These are phyloP conservation scores for Apocrypta bakeri DNA, from an alignment of 1,140 invertebrate species.

Conservation along the genomic window DNA sequence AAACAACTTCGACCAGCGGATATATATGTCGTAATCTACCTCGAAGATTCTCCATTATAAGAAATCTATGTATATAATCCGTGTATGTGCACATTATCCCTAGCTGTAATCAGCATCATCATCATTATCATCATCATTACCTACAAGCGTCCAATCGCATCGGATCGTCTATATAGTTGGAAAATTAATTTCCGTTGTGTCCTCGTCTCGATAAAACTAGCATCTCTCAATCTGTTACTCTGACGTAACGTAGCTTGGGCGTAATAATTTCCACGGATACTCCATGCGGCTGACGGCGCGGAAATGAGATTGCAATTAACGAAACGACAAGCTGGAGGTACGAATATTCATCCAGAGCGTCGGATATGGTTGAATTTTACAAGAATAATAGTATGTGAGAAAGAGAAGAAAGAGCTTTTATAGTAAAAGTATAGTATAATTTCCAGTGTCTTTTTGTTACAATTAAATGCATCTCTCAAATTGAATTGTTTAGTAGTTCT, in stretches of 20 bases:
- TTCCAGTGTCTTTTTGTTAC: no score
- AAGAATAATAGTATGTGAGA: no score
- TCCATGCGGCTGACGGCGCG: neutral
- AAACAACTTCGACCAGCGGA: neutral
- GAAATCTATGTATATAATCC: neutral
- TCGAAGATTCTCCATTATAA: neutral
- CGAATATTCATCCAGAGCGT: neutral
- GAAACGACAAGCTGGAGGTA: neutral
- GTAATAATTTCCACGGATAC: slow-evolving; percentile 17
- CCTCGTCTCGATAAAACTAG: slow-evolving; percentile 1
- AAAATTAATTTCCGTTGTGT: slow-evolving; percentile 32
- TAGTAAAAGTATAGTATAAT: no score
- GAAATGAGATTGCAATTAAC: slow-evolving; percentile 32
- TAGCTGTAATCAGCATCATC: neutral
- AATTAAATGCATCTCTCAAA: no score
- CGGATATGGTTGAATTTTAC: neutral
- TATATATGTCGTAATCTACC: neutral
- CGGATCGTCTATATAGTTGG: neutral
- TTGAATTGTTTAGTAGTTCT: no score
- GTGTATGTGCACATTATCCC: neutral
- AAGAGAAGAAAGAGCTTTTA: neutral
- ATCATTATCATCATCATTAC: neutral
- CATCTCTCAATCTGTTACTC: neutral
- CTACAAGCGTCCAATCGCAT: slow-evolving; percentile 1
- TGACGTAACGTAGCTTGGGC: slow-evolving; percentile 12